Percentiles rank a stretch among this genome's conserved stretches.
phyloP scores from a whole-genome alignment of 2,113 vertebrate species.

The Pungitius pungitius region DNA sequence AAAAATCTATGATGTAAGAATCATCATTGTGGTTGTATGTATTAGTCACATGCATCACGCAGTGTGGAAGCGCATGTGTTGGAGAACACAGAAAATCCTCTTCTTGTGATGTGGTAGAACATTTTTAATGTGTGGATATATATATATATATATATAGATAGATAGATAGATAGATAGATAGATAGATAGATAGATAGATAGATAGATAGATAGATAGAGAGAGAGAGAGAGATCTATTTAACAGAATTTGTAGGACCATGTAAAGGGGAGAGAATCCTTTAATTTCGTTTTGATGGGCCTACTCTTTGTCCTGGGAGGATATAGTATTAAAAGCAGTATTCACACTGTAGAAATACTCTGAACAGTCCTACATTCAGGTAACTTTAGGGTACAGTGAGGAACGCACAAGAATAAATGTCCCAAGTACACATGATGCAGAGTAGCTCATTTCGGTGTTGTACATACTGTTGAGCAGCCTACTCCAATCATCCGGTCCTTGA shows the following conservation, averaged over 20 bases:
- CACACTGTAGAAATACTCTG: background rate
- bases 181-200: too few relatives aligned
- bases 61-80: background rate
- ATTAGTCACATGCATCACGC: background rate
- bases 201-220: too few relatives aligned
- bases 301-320: background rate
- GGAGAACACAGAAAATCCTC: background rate
- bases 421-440: background rate
- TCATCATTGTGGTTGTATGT: too few relatives aligned
- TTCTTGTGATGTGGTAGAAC: background rate
- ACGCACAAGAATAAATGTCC: background rate
- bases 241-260: background rate
- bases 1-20: background rate
- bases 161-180: too few relatives aligned
- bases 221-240: background rate
- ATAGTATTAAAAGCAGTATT: background rate
- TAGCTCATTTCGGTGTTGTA: background rate
- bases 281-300: background rate
- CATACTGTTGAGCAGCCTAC: background rate
- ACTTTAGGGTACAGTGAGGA: background rate
- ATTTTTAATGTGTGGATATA: background rate
- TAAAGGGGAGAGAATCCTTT: background rate
- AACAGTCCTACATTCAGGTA: background rate
- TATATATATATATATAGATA: too few relatives aligned
- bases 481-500: background rate